Evolutionary conservation across 2,797 vertebrate genomes (phyloP).

Genomic region (Lithobates pipiens): DNA sequence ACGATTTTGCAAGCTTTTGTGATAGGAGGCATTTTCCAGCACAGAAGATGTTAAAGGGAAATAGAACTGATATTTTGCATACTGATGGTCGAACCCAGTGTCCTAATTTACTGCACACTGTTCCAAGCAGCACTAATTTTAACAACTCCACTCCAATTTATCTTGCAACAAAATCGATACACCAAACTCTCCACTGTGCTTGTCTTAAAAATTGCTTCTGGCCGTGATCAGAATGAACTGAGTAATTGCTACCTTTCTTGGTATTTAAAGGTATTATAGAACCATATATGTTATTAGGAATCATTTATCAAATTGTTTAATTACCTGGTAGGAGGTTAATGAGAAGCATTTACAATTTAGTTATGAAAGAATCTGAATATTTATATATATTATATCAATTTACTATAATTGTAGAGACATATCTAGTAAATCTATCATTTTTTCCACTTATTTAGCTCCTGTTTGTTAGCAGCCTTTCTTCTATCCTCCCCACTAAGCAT

Average conservation of each 20-base stretch:
- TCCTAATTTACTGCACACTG: slow-evolving; percentile 63
- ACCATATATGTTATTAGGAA: background rate
- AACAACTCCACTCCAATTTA: slow-evolving; percentile 68
- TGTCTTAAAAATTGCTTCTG: slow-evolving; percentile 68
- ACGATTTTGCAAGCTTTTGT: slow-evolving; percentile 1
- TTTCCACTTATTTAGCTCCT: background rate
- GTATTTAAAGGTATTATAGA: slow-evolving; percentile 14
- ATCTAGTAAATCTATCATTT: background rate
- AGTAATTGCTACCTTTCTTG: slow-evolving; percentile 31
- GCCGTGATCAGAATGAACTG: slow-evolving; percentile 67
- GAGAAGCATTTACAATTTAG: too few species aligned
- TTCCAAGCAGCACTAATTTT: slow-evolving; percentile 68
- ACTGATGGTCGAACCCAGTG: slow-evolving; percentile 36
- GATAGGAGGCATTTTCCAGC: slow-evolving; percentile 18
- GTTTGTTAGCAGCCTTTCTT: background rate
- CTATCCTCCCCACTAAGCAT: background rate
- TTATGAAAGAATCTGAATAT: background rate
- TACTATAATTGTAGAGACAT: too few species aligned
- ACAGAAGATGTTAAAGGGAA: slow-evolving; percentile 29
- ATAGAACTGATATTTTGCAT: slow-evolving; percentile 38
- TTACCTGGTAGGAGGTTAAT: background rate
- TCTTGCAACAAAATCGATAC: slow-evolving; percentile 67
- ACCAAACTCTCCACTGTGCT: slow-evolving; percentile 64
- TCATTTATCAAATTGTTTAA: background rate
- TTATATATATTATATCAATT: too few species aligned